These are phyloP conservation scores for Zosterops borbonicus DNA, from an alignment of 2,113 vertebrate species.

Conservation along the genomic window DNA sequence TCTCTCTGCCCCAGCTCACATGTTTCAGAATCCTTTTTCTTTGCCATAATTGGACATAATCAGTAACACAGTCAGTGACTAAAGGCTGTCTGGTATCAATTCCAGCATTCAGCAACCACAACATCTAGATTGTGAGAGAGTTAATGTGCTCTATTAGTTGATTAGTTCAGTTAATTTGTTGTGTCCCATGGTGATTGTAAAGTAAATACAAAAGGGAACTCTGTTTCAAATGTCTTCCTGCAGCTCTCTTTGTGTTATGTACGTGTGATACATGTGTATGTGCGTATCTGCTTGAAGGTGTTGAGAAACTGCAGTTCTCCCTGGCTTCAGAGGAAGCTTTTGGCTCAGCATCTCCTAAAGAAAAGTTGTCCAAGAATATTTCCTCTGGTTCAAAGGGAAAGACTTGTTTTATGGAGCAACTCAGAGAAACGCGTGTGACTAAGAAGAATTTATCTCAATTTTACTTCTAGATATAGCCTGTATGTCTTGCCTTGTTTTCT, in stretches of 20 bases:
- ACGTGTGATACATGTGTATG: not conserved
- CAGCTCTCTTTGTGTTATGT: not conserved
- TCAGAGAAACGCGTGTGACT: not conserved
- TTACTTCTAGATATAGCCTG: not conserved
- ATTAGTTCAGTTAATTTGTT: conserved; percentile 64
- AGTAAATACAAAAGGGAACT: conserved; percentile 19
- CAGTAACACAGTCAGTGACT: conserved; percentile 19
- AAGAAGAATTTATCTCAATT: not conserved
- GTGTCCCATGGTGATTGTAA: conserved; percentile 44
- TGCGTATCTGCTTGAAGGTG: not conserved
- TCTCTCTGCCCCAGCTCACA: conserved; percentile 14
- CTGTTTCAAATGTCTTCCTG: conserved; percentile 27
- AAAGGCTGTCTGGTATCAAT: conserved; percentile 57
- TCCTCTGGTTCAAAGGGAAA: not conserved
- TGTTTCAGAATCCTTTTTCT: conserved; percentile 14
- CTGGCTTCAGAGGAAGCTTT: not conserved
- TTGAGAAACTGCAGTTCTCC: not conserved
- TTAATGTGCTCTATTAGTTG: conserved; percentile 57
- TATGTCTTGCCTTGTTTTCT: not conserved
- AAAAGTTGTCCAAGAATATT: not conserved
- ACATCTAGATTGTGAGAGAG: conserved; percentile 1
- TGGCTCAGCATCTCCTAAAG: not conserved
- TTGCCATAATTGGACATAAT: conserved; percentile 61
- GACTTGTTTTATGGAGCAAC: not conserved
- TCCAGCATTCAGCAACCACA: not conserved